Percentiles rank a stretch among this genome's conserved stretches.
Evolutionary conservation across 2,888 invertebrate genomes (phyloP).

Genomic region (Scelioninae gen. 1): DNA sequence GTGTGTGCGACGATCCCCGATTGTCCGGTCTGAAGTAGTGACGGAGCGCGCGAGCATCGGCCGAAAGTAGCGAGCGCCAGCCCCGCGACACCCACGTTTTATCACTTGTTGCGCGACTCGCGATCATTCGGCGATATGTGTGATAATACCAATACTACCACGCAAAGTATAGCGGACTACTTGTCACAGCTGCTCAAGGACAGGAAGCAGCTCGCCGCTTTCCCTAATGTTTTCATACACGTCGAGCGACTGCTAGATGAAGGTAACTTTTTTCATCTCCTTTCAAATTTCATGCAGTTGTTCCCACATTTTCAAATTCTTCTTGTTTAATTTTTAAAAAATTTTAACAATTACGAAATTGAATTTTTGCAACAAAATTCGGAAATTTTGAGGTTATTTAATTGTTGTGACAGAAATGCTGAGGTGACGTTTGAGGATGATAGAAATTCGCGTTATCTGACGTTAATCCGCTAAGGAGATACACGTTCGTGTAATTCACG

Average conservation of each 20-base stretch:
- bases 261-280: slow-evolving; percentile 95
- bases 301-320: too few species aligned
- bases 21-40: too few species aligned
- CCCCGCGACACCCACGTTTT: slow-evolving; percentile 45
- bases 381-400: too few species aligned
- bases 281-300: too few species aligned
- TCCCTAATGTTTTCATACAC: slow-evolving; percentile 99
- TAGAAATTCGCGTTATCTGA: too few species aligned
- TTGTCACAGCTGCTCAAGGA: slow-evolving; percentile 99
- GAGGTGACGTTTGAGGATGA: too few species aligned
- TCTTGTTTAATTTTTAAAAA: too few species aligned
- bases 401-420: too few species aligned
- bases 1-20: slow-evolving; percentile 54
- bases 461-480: too few species aligned
- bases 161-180: slow-evolving; percentile 99
- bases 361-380: too few species aligned
- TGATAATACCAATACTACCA: slow-evolving; percentile 87
- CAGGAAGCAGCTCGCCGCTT: slow-evolving; percentile 99
- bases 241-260: slow-evolving; percentile 99
- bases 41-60: slow-evolving; percentile 58
- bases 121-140: slow-evolving; percentile 76
- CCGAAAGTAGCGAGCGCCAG: slow-evolving; percentile 44
- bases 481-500: too few species aligned
- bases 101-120: slow-evolving; percentile 61
- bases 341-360: too few species aligned